Evolutionary conservation across 92 coral and sea anemone genomes (phyloP), one percentile per base, ranked within the genome.

Genomic region (Parazoanthus darwini): DNA sequence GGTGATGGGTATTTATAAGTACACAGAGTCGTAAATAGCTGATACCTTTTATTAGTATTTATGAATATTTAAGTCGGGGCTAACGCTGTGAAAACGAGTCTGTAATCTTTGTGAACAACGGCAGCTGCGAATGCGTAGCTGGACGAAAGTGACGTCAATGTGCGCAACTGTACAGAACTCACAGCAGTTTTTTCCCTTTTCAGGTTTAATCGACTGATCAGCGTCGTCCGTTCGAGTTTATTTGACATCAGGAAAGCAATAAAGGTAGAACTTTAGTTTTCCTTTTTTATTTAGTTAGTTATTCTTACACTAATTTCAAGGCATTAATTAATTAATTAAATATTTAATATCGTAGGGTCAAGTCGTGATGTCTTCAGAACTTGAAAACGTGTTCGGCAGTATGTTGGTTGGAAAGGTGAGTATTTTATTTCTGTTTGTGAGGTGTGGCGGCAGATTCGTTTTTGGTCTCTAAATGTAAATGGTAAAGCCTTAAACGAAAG

Each of bases 341-440:
- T n/a, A n/a, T n/a, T n/a, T n/a, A 68, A 44, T 80, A 22, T 81
- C 44, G 6, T 83, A 96, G 99, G 99, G 99, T 74, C 92, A 95
- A 36, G 99, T 97, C 25, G 99, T 97, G 59, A 95, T 97, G 99
- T 97, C 99, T 25, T 95, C 99, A 58, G 97, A 97, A 78, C 91
- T 97, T 15, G 99, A 97, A 91, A 95, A 93, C 59, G 99, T 97
- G n/a, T 97, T 95, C 81, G 98, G 94, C 43, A 97, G 98, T 65
- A 97, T 97, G 99, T 79, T 95, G 91, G 97, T 96, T 6, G 99
- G 99, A 77, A 95, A 93, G 98, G 99, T 96, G 67, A 88, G 89
- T 51, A 46, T 15, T 15, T 26, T 56, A 8, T 0, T 50, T 7
- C 15, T 16, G 22, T 0, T 18, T 77, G 50, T 26, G 15, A 14